phyloP scores from a whole-genome alignment of 2,888 invertebrate genomes.

The Mactromeris polynyma region DNA sequence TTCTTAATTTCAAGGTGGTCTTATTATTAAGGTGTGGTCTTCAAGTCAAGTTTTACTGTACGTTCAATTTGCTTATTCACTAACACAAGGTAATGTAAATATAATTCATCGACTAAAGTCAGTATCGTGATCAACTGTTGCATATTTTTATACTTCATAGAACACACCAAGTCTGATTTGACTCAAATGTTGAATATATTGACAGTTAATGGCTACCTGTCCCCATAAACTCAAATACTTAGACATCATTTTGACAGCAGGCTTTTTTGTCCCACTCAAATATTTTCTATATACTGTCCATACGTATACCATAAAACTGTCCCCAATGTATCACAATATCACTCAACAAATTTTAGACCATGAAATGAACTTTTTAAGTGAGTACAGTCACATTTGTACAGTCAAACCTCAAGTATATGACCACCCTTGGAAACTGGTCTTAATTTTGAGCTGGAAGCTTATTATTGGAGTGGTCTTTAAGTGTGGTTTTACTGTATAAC shows the following conservation, averaged over 20 bases:
- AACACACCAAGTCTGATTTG: not conserved
- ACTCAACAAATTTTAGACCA: not conserved
- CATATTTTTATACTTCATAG: not conserved
- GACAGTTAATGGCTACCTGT: not conserved
- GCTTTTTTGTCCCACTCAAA: not conserved
- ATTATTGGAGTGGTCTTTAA: too few species aligned
- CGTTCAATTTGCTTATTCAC: not conserved
- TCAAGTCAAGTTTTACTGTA: not conserved
- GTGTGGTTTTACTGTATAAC: too few species aligned
- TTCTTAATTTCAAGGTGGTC: too few species aligned
- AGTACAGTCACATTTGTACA: not conserved
- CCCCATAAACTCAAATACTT: not conserved
- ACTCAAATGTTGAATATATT: conserved; percentile 5
- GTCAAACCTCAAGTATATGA: too few species aligned
- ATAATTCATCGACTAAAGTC: not conserved
- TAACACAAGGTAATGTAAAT: not conserved
- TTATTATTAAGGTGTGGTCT: too few species aligned
- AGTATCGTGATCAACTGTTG: not conserved
- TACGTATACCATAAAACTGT: not conserved
- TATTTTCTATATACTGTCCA: not conserved
- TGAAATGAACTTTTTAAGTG: not conserved
- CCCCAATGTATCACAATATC: not conserved
- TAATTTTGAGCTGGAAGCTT: too few species aligned
- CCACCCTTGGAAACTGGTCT: too few species aligned
- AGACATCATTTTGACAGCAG: conserved; percentile 1